phyloP scores from a whole-genome alignment of 2,888 invertebrate species.

The Pollenia angustigena region DNA sequence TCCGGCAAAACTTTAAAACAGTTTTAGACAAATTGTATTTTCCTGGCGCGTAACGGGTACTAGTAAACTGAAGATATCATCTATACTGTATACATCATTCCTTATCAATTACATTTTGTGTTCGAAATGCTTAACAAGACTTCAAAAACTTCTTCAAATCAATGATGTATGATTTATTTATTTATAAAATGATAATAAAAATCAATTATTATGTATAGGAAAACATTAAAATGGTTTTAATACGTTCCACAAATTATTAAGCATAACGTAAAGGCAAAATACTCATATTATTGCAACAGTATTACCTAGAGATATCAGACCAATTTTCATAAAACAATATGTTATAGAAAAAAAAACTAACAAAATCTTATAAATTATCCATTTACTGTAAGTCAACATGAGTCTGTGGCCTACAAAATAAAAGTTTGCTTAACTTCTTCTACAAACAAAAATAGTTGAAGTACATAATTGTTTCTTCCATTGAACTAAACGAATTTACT shows the following conservation, averaged over 20 bases:
- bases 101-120: not conserved
- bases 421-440: constrained; percentile 30
- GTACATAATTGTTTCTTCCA: constrained; percentile 35
- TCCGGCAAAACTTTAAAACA: too few relatives aligned
- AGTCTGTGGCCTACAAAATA: constrained; percentile 1
- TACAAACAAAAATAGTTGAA: not conserved
- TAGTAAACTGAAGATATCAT: too few relatives aligned
- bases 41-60: too few relatives aligned
- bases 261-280: not conserved
- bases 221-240: constrained; percentile 48
- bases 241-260: constrained; percentile 3
- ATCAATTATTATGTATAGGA: constrained; percentile 42
- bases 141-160: constrained; percentile 35
- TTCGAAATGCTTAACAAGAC: not conserved
- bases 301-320: not conserved
- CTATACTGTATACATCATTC: not conserved
- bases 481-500: constrained; percentile 39
- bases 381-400: not conserved
- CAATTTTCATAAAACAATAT: not conserved
- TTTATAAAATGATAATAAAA: constrained; percentile 13
- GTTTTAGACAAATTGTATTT: too few relatives aligned
- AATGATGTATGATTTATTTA: constrained; percentile 12
- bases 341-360: too few relatives aligned
- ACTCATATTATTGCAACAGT: not conserved
- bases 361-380: not conserved